These are phyloP conservation scores for Eubasilissa splendida DNA, from an alignment of 2,888 invertebrate species.

Conservation along the genomic window DNA sequence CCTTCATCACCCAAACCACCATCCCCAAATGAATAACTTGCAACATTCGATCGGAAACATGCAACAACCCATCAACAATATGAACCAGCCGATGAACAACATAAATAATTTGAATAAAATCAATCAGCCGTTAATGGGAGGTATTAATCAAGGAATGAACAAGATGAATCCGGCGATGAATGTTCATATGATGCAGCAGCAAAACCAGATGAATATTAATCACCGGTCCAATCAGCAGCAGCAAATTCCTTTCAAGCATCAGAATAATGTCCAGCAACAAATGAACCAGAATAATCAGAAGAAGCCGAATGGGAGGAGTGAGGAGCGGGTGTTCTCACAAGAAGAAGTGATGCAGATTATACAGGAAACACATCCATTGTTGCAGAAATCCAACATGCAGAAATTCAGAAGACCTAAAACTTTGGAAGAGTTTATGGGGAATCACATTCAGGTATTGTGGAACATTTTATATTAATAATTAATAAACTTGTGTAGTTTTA, in stretches of 20 bases:
- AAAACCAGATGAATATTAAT: conserved; percentile 28
- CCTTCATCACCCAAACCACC: conserved; percentile 27
- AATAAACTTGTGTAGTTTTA: no score
- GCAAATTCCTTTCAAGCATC: conserved; percentile 23
- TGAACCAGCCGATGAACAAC: conserved; percentile 34
- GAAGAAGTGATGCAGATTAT: conserved; percentile 66
- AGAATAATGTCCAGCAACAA: conserved; percentile 4
- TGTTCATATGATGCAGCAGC: conserved; percentile 1
- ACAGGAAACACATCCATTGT: conserved; percentile 70
- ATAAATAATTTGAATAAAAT: conserved; percentile 18
- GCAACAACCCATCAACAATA: conserved; percentile 55
- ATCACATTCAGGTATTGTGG: conserved; percentile 40
- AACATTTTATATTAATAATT: background rate
- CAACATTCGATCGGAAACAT: conserved; percentile 61
- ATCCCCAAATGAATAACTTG: conserved; percentile 62
- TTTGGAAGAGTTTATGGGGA: conserved; percentile 43
- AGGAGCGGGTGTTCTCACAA: conserved; percentile 46
- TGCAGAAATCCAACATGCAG: conserved; percentile 63
- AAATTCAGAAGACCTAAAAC: conserved; percentile 22
- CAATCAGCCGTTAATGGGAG: background rate
- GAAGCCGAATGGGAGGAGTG: conserved; percentile 15
- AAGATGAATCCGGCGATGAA: background rate
- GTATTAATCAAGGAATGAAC: background rate
- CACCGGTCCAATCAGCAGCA: background rate
- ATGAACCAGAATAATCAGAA: conserved; percentile 35